Evolutionary conservation across 1,140 invertebrate species (phyloP).

Genomic region (Lerema accius): DNA sequence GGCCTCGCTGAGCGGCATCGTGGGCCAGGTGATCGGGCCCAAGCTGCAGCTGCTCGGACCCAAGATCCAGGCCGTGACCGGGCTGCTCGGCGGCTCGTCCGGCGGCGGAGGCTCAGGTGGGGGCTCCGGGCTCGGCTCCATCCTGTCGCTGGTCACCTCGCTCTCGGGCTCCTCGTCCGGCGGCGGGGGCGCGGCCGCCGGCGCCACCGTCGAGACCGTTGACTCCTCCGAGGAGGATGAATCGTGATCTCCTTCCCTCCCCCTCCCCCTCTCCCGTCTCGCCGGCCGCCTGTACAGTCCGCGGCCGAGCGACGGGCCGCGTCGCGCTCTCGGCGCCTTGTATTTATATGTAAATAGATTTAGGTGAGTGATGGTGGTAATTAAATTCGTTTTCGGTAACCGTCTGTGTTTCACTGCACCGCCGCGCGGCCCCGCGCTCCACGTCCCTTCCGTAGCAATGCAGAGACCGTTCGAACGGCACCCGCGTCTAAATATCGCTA

Average conservation of each 20-base stretch:
- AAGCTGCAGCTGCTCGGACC: constrained; percentile 83
- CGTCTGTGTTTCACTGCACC: constrained; percentile 65
- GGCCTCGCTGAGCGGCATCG: constrained; percentile 74
- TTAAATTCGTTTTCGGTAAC: constrained; percentile 63
- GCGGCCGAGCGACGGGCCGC: constrained; percentile 37
- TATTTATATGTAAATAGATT: constrained; percentile 80
- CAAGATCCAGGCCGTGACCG: constrained; percentile 83
- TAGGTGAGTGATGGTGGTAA: constrained; percentile 74
- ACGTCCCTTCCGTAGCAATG: background rate
- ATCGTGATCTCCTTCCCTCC: constrained; percentile 50
- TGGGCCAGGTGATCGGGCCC: constrained; percentile 84
- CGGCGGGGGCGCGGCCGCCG: constrained; percentile 63
- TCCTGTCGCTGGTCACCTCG: constrained; percentile 70
- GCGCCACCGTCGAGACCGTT: constrained; percentile 72
- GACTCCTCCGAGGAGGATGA: constrained; percentile 76
- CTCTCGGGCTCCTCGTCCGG: constrained; percentile 75
- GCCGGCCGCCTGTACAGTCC: constrained; percentile 54
- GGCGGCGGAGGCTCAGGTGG: constrained; percentile 68
- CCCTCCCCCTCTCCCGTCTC: constrained; percentile 7
- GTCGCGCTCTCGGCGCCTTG: constrained; percentile 43
- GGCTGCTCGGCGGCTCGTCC: constrained; percentile 82
- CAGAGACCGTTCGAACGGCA: too few relatives aligned
- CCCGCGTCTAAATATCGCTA: too few relatives aligned
- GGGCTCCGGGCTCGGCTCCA: constrained; percentile 69
- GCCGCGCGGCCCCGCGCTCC: constrained; percentile 16